phyloP scores from a whole-genome alignment of 2,113 vertebrate genomes.

The Vicugna pacos region DNA sequence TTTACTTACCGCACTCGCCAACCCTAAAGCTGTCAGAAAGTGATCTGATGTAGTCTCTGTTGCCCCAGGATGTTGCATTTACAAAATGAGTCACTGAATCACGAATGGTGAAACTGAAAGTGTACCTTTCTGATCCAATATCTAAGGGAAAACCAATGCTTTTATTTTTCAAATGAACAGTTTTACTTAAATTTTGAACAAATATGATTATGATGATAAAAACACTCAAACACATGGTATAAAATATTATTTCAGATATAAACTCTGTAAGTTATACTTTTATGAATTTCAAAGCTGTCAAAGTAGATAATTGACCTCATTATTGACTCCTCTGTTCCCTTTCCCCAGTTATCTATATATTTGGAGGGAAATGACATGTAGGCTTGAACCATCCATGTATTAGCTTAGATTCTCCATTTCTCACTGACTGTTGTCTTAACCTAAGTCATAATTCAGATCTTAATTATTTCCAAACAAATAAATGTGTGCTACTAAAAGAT shows the following conservation, averaged over 20 bases:
- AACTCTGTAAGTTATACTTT: neutral
- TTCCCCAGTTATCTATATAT: neutral
- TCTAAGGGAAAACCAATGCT: conserved; percentile 87
- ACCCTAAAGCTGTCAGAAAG: conserved; percentile 92
- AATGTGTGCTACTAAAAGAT: neutral
- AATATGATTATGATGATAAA: conserved; percentile 24
- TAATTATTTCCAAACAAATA: conserved; percentile 55
- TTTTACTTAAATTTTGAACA: conserved; percentile 36
- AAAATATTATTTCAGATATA: conserved; percentile 26
- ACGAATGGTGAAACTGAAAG: conserved; percentile 94
- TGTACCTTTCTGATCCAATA: conserved; percentile 93
- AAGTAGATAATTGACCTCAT: neutral
- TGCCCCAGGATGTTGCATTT: conserved; percentile 94
- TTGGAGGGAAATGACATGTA: neutral
- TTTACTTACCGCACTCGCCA: conserved; percentile 94
- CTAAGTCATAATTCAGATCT: neutral
- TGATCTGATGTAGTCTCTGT: conserved; percentile 89
- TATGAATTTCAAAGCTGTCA: conserved; percentile 16
- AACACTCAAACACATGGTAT: neutral
- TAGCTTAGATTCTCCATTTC: neutral
- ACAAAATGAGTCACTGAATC: conserved; percentile 93
- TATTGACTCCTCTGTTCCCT: neutral
- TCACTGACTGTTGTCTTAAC: neutral
- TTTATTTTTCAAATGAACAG: conserved; percentile 70
- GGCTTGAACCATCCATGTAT: neutral